Evolutionary conservation across 2,888 invertebrate species (phyloP).

Genomic region (Cylindroiulus punctatus): DNA sequence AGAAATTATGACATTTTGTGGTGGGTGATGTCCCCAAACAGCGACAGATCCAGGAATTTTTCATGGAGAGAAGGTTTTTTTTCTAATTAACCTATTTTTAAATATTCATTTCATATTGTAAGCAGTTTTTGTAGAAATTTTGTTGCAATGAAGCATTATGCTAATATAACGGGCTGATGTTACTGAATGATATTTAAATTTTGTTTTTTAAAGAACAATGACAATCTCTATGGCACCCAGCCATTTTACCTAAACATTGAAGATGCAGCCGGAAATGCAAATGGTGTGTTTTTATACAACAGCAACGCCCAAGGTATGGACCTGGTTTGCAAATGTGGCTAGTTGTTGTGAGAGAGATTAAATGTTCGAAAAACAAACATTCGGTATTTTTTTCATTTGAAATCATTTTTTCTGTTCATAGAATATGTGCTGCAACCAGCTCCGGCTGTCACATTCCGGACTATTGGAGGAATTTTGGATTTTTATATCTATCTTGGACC

Average conservation of each 20-base stretch:
- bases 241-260: slow-evolving; percentile 58
- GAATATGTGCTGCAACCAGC: slow-evolving; percentile 83
- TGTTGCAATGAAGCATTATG: too few species aligned
- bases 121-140: too few species aligned
- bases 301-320: slow-evolving; percentile 57
- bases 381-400: not conserved
- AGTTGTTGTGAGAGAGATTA: not conserved
- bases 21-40: too few species aligned
- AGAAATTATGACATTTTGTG: too few species aligned
- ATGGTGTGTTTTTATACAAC: slow-evolving; percentile 57
- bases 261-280: slow-evolving; percentile 52
- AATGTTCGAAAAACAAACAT: too few species aligned
- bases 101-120: too few species aligned
- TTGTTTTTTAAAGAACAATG: not conserved
- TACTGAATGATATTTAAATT: too few species aligned
- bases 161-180: too few species aligned
- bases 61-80: too few species aligned
- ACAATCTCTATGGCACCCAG: slow-evolving; percentile 57
- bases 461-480: slow-evolving; percentile 83
- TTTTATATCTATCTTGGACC: slow-evolving; percentile 83
- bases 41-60: too few species aligned
- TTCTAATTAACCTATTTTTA: too few species aligned
- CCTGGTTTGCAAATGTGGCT: too few species aligned
- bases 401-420: slow-evolving; percentile 64
- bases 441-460: slow-evolving; percentile 83